Conservation (phyloP, 2,113 vertebrate genomes). For the Picathartes gymnocephalus region DNA sequence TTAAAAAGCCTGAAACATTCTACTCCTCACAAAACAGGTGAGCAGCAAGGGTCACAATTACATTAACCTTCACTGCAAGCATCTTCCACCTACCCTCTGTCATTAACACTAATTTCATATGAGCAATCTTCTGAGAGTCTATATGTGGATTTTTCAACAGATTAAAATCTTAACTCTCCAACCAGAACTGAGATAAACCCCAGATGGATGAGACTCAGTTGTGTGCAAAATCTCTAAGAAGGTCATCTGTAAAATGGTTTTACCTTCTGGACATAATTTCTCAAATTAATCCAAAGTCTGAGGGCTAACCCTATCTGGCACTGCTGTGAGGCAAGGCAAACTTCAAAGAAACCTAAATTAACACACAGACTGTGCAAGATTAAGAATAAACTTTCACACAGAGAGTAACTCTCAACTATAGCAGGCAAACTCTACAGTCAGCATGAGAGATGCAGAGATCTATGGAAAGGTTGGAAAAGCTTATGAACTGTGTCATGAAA, state of each 20-base stretch:
- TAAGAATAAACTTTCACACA: not conserved
- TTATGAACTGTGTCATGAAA: not conserved
- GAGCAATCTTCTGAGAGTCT: not conserved
- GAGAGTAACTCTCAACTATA: not conserved
- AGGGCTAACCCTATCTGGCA: not conserved
- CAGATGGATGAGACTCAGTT: not conserved
- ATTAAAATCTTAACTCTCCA: conserved; percentile 21
- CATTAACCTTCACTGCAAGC: not conserved
- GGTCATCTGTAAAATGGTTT: conserved; percentile 11
- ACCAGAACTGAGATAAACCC: not conserved
- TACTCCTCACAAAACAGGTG: not conserved
- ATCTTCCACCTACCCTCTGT: not conserved
- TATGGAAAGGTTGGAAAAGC: not conserved
- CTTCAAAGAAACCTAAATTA: conserved; percentile 29
- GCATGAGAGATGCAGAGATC: not conserved
- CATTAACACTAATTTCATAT: conserved; percentile 1
- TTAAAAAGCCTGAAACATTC: not conserved
- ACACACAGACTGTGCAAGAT: not conserved
- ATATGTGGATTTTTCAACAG: conserved; percentile 20
- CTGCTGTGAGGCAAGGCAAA: not conserved
- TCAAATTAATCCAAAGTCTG: conserved; percentile 13
- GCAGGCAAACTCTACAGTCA: not conserved
- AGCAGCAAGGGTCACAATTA: not conserved
- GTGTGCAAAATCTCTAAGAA: conserved; percentile 4
- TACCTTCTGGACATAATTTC: not conserved